Conservation (phyloP, 2,113 vertebrate species). For the Tachysurus fulvidraco region DNA sequence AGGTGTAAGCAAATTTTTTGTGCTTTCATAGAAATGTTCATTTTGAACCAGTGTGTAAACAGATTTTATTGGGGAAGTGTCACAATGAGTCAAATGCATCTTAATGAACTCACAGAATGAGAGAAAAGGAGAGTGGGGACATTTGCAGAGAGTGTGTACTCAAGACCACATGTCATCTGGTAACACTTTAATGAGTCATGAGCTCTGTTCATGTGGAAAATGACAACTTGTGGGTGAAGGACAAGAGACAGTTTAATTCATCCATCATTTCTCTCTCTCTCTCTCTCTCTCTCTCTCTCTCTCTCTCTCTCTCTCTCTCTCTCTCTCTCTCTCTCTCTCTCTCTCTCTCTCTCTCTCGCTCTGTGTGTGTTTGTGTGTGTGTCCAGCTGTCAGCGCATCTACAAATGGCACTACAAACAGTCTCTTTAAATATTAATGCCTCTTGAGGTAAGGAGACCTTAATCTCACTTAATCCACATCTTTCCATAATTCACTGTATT, state of each 20-base stretch:
- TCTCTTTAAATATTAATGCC: neutral
- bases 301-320: neutral
- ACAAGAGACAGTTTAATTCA: neutral
- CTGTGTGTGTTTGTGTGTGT: too few species aligned
- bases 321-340: too few species aligned
- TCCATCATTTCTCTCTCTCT: too few species aligned
- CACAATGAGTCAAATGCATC: neutral
- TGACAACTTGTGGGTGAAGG: constrained; percentile 50
- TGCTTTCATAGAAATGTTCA: neutral
- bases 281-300: neutral
- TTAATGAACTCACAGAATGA: constrained; percentile 5
- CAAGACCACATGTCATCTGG: neutral
- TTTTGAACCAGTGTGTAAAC: neutral
- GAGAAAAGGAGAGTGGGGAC: constrained; percentile 1
- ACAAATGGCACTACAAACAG: neutral
- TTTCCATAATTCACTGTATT: neutral
- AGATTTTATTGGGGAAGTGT: neutral
- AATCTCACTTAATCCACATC: neutral
- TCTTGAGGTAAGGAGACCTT: neutral
- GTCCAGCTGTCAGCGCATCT: neutral
- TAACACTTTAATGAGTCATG: constrained; percentile 24
- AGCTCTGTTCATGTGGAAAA: constrained; percentile 51
- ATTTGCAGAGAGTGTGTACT: neutral
- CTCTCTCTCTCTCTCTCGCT: neutral
- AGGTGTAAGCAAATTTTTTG: neutral